Conservation (phyloP, 2,888 invertebrate genomes). For the Ctena decussata region DNA sequence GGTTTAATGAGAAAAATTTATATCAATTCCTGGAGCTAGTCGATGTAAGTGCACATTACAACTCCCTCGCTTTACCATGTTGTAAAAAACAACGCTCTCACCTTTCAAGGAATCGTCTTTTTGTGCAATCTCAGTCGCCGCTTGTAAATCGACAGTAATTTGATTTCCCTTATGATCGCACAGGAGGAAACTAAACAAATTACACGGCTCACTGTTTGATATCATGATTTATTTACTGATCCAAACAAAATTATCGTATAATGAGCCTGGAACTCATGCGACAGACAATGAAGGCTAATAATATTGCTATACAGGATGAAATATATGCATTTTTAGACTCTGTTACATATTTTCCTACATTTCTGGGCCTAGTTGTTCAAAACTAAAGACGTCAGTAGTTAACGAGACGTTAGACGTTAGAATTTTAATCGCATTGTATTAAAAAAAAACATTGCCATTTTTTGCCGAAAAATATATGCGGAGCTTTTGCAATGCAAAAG, state of each 20-base stretch:
- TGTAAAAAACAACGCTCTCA: not conserved
- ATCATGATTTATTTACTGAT: conserved; percentile 10
- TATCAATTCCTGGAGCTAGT: not conserved
- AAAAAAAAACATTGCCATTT: too few species aligned
- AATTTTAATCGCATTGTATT: too few species aligned
- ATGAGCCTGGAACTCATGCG: not conserved
- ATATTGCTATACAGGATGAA: too few species aligned
- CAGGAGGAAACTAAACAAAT: not conserved
- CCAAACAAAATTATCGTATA: conserved; percentile 1
- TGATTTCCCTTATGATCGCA: conserved; percentile 1
- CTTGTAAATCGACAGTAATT: conserved; percentile 11
- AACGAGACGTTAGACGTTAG: too few species aligned
- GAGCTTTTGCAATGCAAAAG: too few species aligned
- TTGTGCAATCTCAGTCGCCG: not conserved
- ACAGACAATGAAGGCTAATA: too few species aligned
- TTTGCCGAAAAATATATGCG: too few species aligned
- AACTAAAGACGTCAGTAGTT: too few species aligned
- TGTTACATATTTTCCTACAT: too few species aligned
- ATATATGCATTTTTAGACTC: too few species aligned
- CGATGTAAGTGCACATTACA: not conserved
- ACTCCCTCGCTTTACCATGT: not conserved
- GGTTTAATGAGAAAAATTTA: not conserved
- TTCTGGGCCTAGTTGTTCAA: too few species aligned
- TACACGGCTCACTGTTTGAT: conserved; percentile 5
- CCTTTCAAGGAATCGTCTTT: not conserved